Conservation (phyloP, 1,140 invertebrate species). For the Copidosoma floridanum region DNA sequence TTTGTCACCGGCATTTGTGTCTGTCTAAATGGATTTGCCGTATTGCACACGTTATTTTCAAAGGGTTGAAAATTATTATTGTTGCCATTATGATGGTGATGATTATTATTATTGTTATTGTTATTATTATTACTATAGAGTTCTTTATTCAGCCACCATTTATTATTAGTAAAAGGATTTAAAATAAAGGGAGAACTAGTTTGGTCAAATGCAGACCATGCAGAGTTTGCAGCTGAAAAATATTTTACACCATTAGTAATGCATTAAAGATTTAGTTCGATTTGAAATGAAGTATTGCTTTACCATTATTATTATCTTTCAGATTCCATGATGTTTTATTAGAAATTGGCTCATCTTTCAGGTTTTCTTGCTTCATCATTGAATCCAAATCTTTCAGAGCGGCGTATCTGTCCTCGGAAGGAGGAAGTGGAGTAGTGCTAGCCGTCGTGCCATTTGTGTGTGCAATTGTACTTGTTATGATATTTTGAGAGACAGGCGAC, state of each 20-base stretch:
- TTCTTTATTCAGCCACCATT: constrained; percentile 50
- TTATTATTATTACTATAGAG: constrained; percentile 48
- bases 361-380: constrained; percentile 60
- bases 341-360: constrained; percentile 47
- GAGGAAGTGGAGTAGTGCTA: constrained; percentile 49
- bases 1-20: constrained; percentile 43
- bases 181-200: constrained; percentile 44
- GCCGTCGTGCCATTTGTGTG: constrained; percentile 7
- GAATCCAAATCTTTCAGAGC: constrained; percentile 78
- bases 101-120: constrained; percentile 49
- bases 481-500: no score
- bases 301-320: constrained; percentile 47
- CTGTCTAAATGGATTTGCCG: constrained; percentile 50
- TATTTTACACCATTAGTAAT: no score
- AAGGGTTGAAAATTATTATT: constrained; percentile 44
- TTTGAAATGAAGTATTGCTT: constrained; percentile 11
- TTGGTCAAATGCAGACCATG: constrained; percentile 47
- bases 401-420: constrained; percentile 75
- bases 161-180: constrained; percentile 49
- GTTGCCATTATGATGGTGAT: constrained; percentile 37
- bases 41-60: constrained; percentile 44
- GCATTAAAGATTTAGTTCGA: no score
- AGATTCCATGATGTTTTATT: constrained; percentile 45
- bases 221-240: constrained; percentile 44
- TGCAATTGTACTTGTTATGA: not conserved